Evolutionary conservation across 2,888 invertebrate species (phyloP).

Genomic region (Troides oblongomaculatus): DNA sequence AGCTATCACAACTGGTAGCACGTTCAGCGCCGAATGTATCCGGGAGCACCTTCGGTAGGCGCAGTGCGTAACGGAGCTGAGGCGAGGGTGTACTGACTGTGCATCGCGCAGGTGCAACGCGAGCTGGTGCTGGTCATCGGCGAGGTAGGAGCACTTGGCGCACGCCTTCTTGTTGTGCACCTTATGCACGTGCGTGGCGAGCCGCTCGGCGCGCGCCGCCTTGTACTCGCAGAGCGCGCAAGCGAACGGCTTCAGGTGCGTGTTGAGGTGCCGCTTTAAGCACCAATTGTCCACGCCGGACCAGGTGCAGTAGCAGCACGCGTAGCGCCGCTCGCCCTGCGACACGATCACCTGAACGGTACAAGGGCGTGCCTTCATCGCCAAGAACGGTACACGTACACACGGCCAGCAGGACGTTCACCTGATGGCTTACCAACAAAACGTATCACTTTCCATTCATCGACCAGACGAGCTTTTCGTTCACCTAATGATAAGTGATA

Average conservation of each 20-base stretch:
- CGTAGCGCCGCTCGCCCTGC: slow-evolving; percentile 86
- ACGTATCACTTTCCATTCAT: no score
- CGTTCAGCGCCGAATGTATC: no score
- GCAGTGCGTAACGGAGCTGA: no score
- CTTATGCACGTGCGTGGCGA: slow-evolving; percentile 93
- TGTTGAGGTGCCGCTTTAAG: slow-evolving; percentile 93
- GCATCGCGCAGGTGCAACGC: slow-evolving; percentile 88
- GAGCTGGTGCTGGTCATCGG: slow-evolving; percentile 90
- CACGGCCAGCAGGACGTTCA: no score
- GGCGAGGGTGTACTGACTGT: slow-evolving; percentile 80
- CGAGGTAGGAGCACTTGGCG: slow-evolving; percentile 92
- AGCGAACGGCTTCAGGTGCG: slow-evolving; percentile 94
- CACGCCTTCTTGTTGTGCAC: slow-evolving; percentile 95
- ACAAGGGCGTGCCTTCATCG: no score
- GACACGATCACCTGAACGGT: slow-evolving; percentile 22
- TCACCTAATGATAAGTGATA: no score
- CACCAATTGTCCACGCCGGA: slow-evolving; percentile 97
- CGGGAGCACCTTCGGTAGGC: no score
- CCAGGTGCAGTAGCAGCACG: slow-evolving; percentile 95
- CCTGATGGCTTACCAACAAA: no score
- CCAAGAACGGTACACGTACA: no score
- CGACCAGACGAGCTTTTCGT: no score
- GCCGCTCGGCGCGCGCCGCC: slow-evolving; percentile 93
- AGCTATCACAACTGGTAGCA: no score
- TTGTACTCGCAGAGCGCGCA: slow-evolving; percentile 96